A percentile compares a stretch with the other conserved stretches of the same genome.
These are phyloP conservation scores for Centropyge bicolor DNA, from an alignment of 2,797 vertebrate genomes.

Conservation along the genomic window DNA sequence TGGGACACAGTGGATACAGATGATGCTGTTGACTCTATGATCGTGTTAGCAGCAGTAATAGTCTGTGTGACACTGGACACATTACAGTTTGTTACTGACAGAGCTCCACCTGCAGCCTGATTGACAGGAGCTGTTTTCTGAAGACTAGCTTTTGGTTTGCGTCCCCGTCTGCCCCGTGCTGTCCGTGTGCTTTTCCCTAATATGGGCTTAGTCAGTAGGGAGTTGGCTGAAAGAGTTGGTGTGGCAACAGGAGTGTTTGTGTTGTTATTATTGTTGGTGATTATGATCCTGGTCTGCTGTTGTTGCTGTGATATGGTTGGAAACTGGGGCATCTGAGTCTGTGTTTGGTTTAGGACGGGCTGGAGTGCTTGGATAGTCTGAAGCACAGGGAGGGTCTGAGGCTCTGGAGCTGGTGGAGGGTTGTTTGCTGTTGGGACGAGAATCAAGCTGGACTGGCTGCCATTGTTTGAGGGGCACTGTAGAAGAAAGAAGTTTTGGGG, in stretches of 20 bases:
- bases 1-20: slow-evolving; percentile 35
- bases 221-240: slow-evolving; percentile 61
- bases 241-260: slow-evolving; percentile 65
- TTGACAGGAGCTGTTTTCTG: slow-evolving; percentile 60
- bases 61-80: slow-evolving; percentile 17
- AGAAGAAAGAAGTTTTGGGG: slow-evolving; percentile 86
- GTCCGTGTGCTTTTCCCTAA: slow-evolving; percentile 84
- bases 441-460: slow-evolving; percentile 84
- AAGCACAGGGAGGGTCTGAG: slow-evolving; percentile 81
- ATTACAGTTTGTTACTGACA: slow-evolving; percentile 41
- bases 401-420: slow-evolving; percentile 68
- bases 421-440: slow-evolving; percentile 83
- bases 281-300: slow-evolving; percentile 87
- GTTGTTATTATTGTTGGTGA: slow-evolving; percentile 85
- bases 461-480: slow-evolving; percentile 84
- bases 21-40: slow-evolving; percentile 32
- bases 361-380: slow-evolving; percentile 88
- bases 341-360: slow-evolving; percentile 84
- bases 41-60: slow-evolving; percentile 30
- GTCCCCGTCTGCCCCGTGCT: slow-evolving; percentile 82
- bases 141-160: slow-evolving; percentile 80
- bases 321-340: slow-evolving; percentile 81
- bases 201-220: slow-evolving; percentile 82
- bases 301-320: slow-evolving; percentile 84
- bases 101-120: slow-evolving; percentile 48